Evolutionary conservation across 2,113 vertebrate genomes (phyloP), one percentile per base, ranked within the genome.

Genomic region (Anhinga rufa): DNA sequence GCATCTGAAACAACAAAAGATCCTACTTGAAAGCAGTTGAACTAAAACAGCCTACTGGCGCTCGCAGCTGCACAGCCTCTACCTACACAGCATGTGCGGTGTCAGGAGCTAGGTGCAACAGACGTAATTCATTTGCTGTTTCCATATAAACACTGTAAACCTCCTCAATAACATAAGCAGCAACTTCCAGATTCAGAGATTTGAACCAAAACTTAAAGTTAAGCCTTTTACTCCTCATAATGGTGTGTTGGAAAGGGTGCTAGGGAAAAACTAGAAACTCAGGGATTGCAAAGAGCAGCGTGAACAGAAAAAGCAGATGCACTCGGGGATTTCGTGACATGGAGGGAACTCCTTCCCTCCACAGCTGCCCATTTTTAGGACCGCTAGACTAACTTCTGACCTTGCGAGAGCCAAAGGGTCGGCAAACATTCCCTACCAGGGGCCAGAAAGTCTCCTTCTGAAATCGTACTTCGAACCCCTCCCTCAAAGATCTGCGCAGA

Each of bases 161-260:
- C 29, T 12, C 57, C 68, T 49, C 61, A 69, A 0, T 4, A 78
- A 12, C 2, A 1, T 4, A 42, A 77, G 36, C 34, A 58, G 14
- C 44, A 34, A 1, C 36, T 54, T 51, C 38, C 48, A 49, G 26
- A 48, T 14, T 44, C 60, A 9, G 15, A 25, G 19, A 51, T 24
- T 68, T 34, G 75, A 68, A 22, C 11, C 42, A 51, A 42, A 82
- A 52, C 66, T 51, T 48, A 9, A 55, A 51, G 25, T 46, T 36
- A 44, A 68, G 19, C 20, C 31, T 66, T 44, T 25, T 6, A 51
- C 21, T 19, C 32, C 40, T 55, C 28, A 2, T 10, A 16, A 16
- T 1, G 18, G 4, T 6, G 3, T 3, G 26, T 19, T 2, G 3
- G 42, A 51, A 42, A 36, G 20, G 19, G 22, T 3, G 4, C 48